Evolutionary conservation across 1,140 invertebrate species (phyloP).

Genomic region (Eriosoma lanigerum): DNA sequence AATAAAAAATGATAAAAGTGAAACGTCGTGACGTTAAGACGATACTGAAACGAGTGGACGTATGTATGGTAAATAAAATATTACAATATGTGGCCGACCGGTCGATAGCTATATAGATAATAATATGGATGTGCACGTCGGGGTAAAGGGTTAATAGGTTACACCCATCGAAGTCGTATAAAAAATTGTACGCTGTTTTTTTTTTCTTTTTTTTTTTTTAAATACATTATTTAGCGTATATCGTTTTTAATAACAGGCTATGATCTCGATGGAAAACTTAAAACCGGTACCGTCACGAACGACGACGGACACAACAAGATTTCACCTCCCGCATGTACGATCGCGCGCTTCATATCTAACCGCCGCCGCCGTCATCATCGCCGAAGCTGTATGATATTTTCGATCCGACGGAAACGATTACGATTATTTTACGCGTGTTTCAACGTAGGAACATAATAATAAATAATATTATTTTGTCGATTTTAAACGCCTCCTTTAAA

Average conservation of each 20-base stretch:
- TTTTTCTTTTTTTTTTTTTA: constrained; percentile 19
- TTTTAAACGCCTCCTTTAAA: constrained; percentile 3
- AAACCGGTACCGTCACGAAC: constrained; percentile 50
- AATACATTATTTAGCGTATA: constrained; percentile 23
- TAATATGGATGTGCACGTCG: neutral
- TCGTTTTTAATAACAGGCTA: constrained; percentile 50
- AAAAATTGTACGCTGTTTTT: neutral
- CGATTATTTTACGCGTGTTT: constrained; percentile 9
- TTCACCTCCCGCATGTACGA: constrained; percentile 24
- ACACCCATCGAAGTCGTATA: constrained; percentile 45
- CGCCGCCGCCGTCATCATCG: neutral
- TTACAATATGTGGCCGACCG: neutral
- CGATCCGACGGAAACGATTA: neutral
- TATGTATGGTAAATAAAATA: constrained; percentile 1
- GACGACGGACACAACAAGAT: constrained; percentile 18
- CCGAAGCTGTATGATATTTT: neutral
- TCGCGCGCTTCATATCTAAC: neutral
- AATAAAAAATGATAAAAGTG: too few relatives aligned
- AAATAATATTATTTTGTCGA: neutral
- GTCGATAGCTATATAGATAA: neutral
- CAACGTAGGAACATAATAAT: neutral
- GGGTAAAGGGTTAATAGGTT: constrained; percentile 46
- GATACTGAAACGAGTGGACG: constrained; percentile 1
- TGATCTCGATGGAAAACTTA: constrained; percentile 29
- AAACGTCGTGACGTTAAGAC: constrained; percentile 4